Conservation (phyloP, 2,797 vertebrate species). For the Percopsis omiscomaycus region DNA sequence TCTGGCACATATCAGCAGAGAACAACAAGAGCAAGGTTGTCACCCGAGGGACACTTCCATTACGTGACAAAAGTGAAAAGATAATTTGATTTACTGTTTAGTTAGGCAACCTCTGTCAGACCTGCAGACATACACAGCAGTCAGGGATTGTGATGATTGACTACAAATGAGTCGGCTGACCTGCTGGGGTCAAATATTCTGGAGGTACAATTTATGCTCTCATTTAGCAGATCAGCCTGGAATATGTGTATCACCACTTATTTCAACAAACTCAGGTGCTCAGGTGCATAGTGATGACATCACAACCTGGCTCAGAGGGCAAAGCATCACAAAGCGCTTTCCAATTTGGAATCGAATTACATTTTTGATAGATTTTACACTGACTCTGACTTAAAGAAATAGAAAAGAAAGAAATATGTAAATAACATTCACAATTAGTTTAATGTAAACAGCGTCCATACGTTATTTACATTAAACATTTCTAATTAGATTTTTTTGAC, state of each 20-base stretch:
- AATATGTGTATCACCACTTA: constrained; percentile 56
- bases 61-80: constrained; percentile 70
- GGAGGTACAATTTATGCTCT: constrained; percentile 72
- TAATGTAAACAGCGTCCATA: too few relatives aligned
- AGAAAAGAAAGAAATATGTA: too few relatives aligned
- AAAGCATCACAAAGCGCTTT: constrained; percentile 19
- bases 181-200: constrained; percentile 70
- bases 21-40: constrained; percentile 69
- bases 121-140: constrained; percentile 72
- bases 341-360: constrained; percentile 21
- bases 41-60: constrained; percentile 74
- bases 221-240: constrained; percentile 52
- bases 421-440: too few relatives aligned
- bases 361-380: constrained; percentile 1
- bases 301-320: constrained; percentile 25
- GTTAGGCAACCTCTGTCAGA: constrained; percentile 80
- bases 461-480: too few relatives aligned
- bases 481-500: too few relatives aligned
- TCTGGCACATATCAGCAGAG: constrained; percentile 64
- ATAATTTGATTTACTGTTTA: constrained; percentile 86
- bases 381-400: not conserved
- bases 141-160: constrained; percentile 55
- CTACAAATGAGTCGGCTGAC: constrained; percentile 82
- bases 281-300: constrained; percentile 45
- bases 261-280: constrained; percentile 54